Evolutionary conservation across 2,888 invertebrate genomes (phyloP).

Genomic region (Lasius fuliginosus): DNA sequence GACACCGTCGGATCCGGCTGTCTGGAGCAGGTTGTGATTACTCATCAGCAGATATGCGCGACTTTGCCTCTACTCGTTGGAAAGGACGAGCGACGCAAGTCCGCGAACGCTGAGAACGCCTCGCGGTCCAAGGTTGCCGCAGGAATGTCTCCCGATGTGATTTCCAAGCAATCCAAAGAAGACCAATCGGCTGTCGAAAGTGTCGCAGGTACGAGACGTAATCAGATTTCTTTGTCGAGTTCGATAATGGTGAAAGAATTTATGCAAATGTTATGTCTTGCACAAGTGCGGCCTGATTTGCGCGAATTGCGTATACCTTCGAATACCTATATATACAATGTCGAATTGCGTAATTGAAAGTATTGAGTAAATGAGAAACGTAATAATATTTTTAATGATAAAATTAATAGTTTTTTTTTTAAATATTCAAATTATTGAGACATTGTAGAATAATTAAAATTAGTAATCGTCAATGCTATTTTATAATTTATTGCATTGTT

Average conservation of each 20-base stretch:
- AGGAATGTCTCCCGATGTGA: slow-evolving; percentile 44
- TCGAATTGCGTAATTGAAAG: neutral
- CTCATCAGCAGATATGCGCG: slow-evolving; percentile 79
- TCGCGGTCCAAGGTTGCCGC: slow-evolving; percentile 11
- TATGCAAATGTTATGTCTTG: slow-evolving; percentile 42
- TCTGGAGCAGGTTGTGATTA: slow-evolving; percentile 73
- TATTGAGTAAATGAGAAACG: neutral
- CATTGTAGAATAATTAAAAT: neutral
- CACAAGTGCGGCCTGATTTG: slow-evolving; percentile 9
- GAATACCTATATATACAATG: neutral
- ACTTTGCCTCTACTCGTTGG: slow-evolving; percentile 69
- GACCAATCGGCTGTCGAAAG: slow-evolving; percentile 58
- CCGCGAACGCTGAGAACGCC: slow-evolving; percentile 23
- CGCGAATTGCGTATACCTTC: slow-evolving; percentile 16
- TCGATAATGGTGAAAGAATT: slow-evolving; percentile 42
- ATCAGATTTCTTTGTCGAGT: slow-evolving; percentile 34
- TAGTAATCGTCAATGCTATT: neutral
- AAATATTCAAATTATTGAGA: neutral
- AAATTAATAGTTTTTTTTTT: neutral
- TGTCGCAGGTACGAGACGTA: slow-evolving; percentile 27
- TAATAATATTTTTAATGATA: neutral
- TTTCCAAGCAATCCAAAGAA: slow-evolving; percentile 53
- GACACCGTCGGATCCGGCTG: slow-evolving; percentile 25
- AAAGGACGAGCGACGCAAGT: slow-evolving; percentile 33
- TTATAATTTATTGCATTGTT: neutral